Conservation (phyloP, 2,888 invertebrate species). For the Calephelis perditalis region DNA sequence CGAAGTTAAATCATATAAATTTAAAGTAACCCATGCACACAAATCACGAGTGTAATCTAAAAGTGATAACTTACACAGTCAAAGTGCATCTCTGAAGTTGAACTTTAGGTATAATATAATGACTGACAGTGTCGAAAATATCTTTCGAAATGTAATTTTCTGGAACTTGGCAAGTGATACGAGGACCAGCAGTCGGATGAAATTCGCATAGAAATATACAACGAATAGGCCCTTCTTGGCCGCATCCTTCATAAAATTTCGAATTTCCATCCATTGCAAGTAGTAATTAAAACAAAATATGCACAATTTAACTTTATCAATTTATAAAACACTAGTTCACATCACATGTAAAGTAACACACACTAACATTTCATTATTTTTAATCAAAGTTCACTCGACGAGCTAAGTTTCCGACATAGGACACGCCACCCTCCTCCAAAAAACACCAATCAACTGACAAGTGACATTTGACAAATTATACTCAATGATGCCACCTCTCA, state of each 20-base stretch:
- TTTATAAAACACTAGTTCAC: constrained; percentile 1
- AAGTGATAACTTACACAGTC: constrained; percentile 81
- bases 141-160: constrained; percentile 88
- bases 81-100: constrained; percentile 87
- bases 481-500: background rate
- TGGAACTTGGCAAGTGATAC: constrained; percentile 89
- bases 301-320: constrained; percentile 4
- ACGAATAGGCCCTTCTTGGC: constrained; percentile 83
- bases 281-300: constrained; percentile 5
- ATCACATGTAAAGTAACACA: background rate
- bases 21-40: too few species aligned
- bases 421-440: background rate
- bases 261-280: constrained; percentile 59
- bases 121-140: constrained; percentile 88
- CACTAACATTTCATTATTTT: background rate
- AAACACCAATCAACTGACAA: background rate
- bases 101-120: constrained; percentile 90
- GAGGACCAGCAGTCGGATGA: constrained; percentile 86
- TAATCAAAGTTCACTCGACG: constrained; percentile 2
- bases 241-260: constrained; percentile 77
- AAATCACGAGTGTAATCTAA: background rate
- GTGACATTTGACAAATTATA: background rate
- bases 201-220: constrained; percentile 89
- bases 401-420: background rate
- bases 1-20: too few species aligned